phyloP scores from a whole-genome alignment of 2,797 vertebrate species.

The Serranus cabrilla region DNA sequence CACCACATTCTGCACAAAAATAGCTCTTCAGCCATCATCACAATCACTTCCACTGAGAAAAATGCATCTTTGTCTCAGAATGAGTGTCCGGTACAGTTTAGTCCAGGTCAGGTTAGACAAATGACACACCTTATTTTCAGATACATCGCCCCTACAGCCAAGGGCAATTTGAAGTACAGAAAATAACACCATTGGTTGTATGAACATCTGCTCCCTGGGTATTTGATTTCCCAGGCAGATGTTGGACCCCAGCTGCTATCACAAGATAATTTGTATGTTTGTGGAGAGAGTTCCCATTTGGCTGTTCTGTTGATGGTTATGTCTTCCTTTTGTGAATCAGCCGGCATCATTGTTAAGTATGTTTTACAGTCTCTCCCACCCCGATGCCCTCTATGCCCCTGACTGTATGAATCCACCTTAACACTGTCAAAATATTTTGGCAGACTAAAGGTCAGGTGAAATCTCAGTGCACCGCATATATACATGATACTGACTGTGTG shows the following conservation, averaged over 20 bases:
- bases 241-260: constrained; percentile 97
- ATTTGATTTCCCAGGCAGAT: constrained; percentile 96
- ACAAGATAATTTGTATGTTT: constrained; percentile 95
- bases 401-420: constrained; percentile 18
- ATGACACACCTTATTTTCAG: constrained; percentile 74
- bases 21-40: neutral
- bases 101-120: constrained; percentile 56
- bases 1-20: constrained; percentile 9
- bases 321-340: constrained; percentile 83
- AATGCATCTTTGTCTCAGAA: neutral
- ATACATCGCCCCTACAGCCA: constrained; percentile 68
- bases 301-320: constrained; percentile 89
- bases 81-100: constrained; percentile 65
- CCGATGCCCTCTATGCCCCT: constrained; percentile 47
- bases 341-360: constrained; percentile 66
- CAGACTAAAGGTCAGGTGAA: constrained; percentile 21
- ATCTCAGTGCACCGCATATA: neutral
- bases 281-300: constrained; percentile 92
- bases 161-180: constrained; percentile 80
- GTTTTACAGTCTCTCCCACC: constrained; percentile 60
- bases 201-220: constrained; percentile 94
- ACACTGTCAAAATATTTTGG: constrained; percentile 26
- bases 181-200: constrained; percentile 92
- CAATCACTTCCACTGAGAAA: neutral
- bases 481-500: neutral